Base-by-base conservation (phyloP, 1,140 invertebrate genomes). In the Cylas formicarius region DNA sequence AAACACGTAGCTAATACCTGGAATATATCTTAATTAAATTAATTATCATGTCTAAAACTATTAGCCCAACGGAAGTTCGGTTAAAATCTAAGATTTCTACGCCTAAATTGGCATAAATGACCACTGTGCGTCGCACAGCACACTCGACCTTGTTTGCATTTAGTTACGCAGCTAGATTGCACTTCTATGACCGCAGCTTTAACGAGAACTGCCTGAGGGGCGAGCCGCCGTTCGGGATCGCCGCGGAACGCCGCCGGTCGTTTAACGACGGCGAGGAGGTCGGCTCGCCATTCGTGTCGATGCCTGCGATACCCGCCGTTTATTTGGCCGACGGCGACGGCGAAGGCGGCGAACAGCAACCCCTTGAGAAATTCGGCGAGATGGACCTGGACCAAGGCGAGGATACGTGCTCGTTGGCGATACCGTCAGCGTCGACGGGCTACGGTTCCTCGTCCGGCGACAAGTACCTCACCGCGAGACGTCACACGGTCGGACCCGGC, bases 401-500 rank as follows among this genome's bases (percentile, higher is more conserved):
- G 1, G 78, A 65, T 11, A 50, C 52, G 11, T 34, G 39, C 33
- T 58, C 57, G 4, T 44, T 61, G 13, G 47, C 56, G 14, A 55
- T 62, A 9, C 58, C 65, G n/a, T 46, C 57, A 0, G 51, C 56
- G 16, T 46, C 52, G 0, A 62, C 61, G 2, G 55, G 56, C 4
- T 63, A 63, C 21, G 48, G 55, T 11, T 44, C 38, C 3, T 55
- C 52, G 2, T 55, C 54, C 13, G 58, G 56, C 35, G 64, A 68
- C 52, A 62, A 59, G 38, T 67, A 68, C 52, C 51, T 68, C 33
- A 65, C 71, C 2, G 71, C 75, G 1, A 70, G 91, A 40, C 73
- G 91, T 34, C 91, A 96, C 62, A 96, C 92, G 0, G 90, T 96
- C 10, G 90, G 92, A 3, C 90, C 91, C 5, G 89, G 89, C 4